These are phyloP conservation scores for Acrocephalus kingi DNA, from an alignment of 2,113 vertebrate genomes.

Conservation along the genomic window DNA sequence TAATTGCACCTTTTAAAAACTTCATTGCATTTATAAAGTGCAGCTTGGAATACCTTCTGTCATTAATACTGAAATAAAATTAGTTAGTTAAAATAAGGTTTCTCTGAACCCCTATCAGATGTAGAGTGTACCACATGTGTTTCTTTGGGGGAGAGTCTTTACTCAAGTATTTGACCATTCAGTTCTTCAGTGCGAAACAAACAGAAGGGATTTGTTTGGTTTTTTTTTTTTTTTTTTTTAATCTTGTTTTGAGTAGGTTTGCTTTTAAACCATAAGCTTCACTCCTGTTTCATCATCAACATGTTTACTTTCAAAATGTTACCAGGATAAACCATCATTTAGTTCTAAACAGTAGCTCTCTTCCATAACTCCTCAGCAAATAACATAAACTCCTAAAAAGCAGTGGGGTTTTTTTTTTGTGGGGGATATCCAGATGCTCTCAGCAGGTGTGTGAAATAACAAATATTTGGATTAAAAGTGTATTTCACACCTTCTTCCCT, in stretches of 20 bases:
- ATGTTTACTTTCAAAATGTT: not conserved
- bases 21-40: not conserved
- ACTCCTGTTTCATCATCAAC: not conserved
- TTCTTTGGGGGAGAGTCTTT: not conserved
- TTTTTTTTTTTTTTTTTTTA: not conserved
- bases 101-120: not conserved
- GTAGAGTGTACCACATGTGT: accelerated
- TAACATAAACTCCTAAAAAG: not conserved
- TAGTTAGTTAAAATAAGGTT: not conserved
- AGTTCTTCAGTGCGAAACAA: not conserved
- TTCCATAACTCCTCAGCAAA: not conserved
- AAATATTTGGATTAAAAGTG: not conserved
- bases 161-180: not conserved
- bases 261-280: not conserved
- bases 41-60: not conserved
- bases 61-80: not conserved
- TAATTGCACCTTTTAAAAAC: not conserved
- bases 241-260: not conserved
- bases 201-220: not conserved
- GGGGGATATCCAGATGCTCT: not conserved
- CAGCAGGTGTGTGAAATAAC: not conserved
- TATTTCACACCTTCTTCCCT: accelerated
- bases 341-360: not conserved
- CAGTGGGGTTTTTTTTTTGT: not conserved
- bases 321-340: not conserved